A percentile compares a stretch with the other conserved stretches of the same genome.
phyloP scores from a whole-genome alignment of 2,888 invertebrate species.

The Drosophila mimica region DNA sequence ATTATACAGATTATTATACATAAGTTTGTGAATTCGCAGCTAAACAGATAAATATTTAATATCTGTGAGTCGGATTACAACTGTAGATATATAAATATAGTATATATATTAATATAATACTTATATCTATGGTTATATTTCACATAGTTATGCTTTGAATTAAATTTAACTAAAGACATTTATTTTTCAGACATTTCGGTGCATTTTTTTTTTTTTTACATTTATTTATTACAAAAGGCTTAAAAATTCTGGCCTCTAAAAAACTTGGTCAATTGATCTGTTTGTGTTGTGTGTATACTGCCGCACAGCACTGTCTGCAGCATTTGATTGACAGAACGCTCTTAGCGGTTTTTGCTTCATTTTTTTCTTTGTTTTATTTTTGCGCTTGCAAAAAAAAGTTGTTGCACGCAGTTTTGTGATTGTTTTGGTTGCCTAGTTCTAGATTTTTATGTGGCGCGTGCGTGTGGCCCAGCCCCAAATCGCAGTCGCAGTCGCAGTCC shows the following conservation, averaged over 20 bases:
- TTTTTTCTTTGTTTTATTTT: background rate
- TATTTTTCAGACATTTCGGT: background rate
- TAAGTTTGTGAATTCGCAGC: background rate
- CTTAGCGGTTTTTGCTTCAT: constrained; percentile 47
- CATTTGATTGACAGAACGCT: constrained; percentile 68
- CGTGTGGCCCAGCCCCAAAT: constrained; percentile 42
- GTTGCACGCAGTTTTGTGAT: constrained; percentile 47
- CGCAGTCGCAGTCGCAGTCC: constrained; percentile 3
- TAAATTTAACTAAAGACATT: background rate
- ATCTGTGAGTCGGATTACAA: background rate
- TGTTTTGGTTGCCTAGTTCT: constrained; percentile 12
- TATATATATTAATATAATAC: background rate
- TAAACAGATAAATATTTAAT: background rate
- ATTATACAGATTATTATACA: background rate
- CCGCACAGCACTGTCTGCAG: constrained; percentile 35
- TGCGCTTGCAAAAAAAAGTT: constrained; percentile 33
- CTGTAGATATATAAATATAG: background rate
- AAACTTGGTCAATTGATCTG: background rate
- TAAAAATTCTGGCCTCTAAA: background rate
- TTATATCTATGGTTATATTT: too few species aligned
- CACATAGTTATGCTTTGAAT: background rate
- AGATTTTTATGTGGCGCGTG: constrained; percentile 52
- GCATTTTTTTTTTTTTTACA: background rate
- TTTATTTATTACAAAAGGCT: background rate
- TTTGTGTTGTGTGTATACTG: constrained; percentile 12